Evolutionary conservation across 1,140 invertebrate genomes (phyloP).

Genomic region (Caenorhabditis remanei): DNA sequence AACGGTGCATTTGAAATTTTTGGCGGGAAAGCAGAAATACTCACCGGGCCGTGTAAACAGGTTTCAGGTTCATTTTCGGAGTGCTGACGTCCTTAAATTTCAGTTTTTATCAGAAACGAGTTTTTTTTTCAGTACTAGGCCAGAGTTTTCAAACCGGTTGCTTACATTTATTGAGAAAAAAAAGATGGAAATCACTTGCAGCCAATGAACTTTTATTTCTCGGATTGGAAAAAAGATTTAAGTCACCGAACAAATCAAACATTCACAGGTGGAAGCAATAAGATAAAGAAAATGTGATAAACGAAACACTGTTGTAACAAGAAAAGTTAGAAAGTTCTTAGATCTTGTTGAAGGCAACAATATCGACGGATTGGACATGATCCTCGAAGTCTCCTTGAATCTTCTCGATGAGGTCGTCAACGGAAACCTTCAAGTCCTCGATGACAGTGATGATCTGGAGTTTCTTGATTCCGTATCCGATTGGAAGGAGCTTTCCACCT

Average conservation of each 20-base stretch:
- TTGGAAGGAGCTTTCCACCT: constrained; percentile 68
- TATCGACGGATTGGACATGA: constrained; percentile 67
- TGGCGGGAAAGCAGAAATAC: constrained; percentile 19
- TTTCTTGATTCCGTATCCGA: constrained; percentile 85
- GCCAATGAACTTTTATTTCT: constrained; percentile 13
- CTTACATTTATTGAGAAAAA: not conserved
- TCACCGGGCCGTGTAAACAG: not conserved
- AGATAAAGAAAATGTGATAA: not conserved
- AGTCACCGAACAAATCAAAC: not conserved
- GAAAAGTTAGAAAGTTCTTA: constrained; percentile 34
- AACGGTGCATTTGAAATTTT: not conserved
- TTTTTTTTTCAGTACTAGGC: not conserved
- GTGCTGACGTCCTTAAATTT: not conserved
- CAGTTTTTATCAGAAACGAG: not conserved
- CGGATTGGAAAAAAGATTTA: not conserved
- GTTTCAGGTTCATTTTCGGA: not conserved
- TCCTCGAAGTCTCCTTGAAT: constrained; percentile 65
- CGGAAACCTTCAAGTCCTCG: constrained; percentile 68
- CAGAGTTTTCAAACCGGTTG: constrained; percentile 18
- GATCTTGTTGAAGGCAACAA: constrained; percentile 69
- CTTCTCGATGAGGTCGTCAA: constrained; percentile 68
- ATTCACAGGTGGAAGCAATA: not conserved
- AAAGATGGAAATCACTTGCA: not conserved
- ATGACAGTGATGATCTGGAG: constrained; percentile 82
- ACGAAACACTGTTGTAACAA: not conserved